Evolutionary conservation across 2,113 vertebrate genomes (phyloP), one percentile per base, ranked within the genome.

Genomic region (Mus spicilegus): DNA sequence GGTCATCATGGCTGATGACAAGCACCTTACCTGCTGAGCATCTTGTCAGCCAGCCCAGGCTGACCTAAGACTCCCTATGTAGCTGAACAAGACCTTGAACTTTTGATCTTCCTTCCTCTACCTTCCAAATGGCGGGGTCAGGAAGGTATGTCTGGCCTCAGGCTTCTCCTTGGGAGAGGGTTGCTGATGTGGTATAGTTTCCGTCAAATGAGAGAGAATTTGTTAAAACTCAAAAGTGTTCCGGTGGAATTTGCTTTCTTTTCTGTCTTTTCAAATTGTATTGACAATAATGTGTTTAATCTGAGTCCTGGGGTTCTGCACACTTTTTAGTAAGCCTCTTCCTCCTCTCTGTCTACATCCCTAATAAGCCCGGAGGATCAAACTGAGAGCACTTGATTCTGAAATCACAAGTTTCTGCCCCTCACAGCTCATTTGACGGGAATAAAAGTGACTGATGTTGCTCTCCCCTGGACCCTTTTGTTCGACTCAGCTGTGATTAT

Each of bases 361-460:
- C 80, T 92, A 36, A 95, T 90, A 94, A 94, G 36, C 77, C 73
- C 6, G 4, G 28, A 86, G 80, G 91, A 93, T 82, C 86, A 97
- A 96, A 97, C 90, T 69, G 96, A 98, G 91, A 96, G 96, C 92
- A 85, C 84, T 97, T 97, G 96, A 96, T 98, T 98, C 96, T 97
- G 96, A 97, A 97, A 98, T 96, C 88, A 51, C 86, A 93, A 97
- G 95, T 98, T 98, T 98, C 96, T 91, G 86, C 88, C 97, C 98
- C 97, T 97, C 87, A 91, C 95, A 93, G 95, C 96, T 93, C 97
- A 96, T 97, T 98, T 98, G 98, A 98, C 98, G 97, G 97, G 97
- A 98, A 98, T 99, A 98, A 98, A 98, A 98, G 98, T 98, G 98
- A 99, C 97, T 98, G 98, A 98, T 98, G 96, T 95, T 96, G 97